Evolutionary conservation across 2,797 vertebrate species (phyloP).

Genomic region (Heteromormyrus szaboi): DNA sequence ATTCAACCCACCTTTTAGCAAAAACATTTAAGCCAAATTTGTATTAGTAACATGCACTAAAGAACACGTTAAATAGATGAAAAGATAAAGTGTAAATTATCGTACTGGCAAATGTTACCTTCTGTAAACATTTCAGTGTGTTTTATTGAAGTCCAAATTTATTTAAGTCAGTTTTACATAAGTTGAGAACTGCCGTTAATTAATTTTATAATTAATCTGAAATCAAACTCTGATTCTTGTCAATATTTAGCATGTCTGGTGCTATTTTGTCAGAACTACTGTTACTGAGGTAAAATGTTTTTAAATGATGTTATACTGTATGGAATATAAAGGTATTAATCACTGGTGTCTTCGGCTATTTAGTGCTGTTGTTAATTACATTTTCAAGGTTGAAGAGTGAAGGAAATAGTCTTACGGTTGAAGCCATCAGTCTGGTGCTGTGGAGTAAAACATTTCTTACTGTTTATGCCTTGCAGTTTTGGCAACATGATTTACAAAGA

Average conservation of each 20-base stretch:
- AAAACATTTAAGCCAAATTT: not conserved
- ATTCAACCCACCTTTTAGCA: not conserved
- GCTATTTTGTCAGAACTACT: not conserved
- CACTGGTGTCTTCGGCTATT: not conserved
- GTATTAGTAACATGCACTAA: not conserved
- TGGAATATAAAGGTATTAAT: not conserved
- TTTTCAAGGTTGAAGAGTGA: not conserved
- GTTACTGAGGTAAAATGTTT: not conserved
- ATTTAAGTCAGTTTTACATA: not conserved
- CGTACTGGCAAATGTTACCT: not conserved
- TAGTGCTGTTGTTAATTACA: not conserved
- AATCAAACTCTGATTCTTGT: not conserved
- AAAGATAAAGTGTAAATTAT: not conserved
- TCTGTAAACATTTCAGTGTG: not conserved
- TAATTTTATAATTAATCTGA: not conserved
- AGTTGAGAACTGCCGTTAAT: not conserved
- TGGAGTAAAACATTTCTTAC: not conserved
- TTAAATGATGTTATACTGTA: not conserved
- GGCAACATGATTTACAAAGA: constrained; percentile 87
- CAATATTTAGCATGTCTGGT: not conserved
- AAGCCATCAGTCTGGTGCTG: not conserved
- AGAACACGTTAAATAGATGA: not conserved
- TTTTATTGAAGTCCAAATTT: not conserved
- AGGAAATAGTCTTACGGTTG: not conserved
- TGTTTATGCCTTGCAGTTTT: constrained; percentile 57